Conservation (phyloP, 2,113 vertebrate genomes). For the Mormyrus lacerda region DNA sequence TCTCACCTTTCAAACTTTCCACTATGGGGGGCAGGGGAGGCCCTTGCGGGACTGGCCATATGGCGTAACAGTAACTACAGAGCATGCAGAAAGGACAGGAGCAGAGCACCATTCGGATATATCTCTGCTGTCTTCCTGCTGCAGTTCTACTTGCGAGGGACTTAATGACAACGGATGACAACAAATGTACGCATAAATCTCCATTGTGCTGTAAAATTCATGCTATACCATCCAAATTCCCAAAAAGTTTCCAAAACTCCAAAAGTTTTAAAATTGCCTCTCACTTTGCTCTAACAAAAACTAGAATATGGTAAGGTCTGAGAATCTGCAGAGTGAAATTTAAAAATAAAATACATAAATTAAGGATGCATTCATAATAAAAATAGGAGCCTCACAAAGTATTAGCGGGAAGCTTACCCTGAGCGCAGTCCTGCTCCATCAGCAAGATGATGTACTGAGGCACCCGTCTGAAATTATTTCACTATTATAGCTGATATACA, state of each 20-base stretch:
- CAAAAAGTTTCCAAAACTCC: neutral
- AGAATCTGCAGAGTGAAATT: neutral
- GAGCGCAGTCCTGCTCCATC: neutral
- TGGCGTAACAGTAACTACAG: neutral
- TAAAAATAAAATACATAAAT: neutral
- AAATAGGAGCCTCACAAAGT: neutral
- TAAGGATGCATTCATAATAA: neutral
- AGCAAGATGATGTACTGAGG: neutral
- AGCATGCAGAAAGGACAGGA: neutral
- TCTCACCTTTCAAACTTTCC: constrained; percentile 11
- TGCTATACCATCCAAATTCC: neutral
- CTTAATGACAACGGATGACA: neutral
- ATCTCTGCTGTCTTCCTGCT: neutral
- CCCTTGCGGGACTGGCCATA: constrained; percentile 1
- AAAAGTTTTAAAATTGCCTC: neutral
- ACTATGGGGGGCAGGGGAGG: neutral
- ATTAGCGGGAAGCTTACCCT: neutral
- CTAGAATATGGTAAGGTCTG: neutral
- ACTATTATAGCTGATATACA: neutral
- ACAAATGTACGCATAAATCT: neutral
- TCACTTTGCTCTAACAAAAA: neutral
- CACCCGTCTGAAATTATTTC: neutral
- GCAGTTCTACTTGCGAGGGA: neutral
- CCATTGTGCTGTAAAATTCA: neutral
- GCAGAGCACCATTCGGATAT: neutral